Conservation (phyloP, 2,888 invertebrate genomes). For the Thereva unica region DNA sequence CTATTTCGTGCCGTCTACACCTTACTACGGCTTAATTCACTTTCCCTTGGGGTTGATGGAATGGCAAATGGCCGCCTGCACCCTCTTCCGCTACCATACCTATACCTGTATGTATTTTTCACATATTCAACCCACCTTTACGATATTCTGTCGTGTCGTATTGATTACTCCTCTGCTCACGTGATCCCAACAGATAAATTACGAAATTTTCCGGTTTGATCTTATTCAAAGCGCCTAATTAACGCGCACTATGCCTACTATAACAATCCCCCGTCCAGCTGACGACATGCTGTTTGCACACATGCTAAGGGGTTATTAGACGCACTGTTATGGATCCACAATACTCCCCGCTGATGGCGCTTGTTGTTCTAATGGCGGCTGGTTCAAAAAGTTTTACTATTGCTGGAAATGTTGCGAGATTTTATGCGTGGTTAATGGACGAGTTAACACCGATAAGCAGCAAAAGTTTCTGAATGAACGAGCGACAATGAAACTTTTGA, state of each 20-base stretch:
- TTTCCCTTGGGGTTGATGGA: background rate
- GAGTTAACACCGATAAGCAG: no score
- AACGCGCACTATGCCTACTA: no score
- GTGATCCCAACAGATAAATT: conserved; percentile 25
- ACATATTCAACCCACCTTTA: conserved; percentile 13
- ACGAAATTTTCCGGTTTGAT: conserved; percentile 27
- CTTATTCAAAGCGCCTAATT: conserved; percentile 1
- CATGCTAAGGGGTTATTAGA: conserved; percentile 8
- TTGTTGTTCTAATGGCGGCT: no score
- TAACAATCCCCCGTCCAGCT: no score
- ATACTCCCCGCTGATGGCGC: no score
- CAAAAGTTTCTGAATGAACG: no score
- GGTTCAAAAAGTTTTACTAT: no score
- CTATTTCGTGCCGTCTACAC: conserved; percentile 3
- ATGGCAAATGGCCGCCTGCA: background rate
- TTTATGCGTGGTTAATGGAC: no score
- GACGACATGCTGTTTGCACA: conserved; percentile 8
- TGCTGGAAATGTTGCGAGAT: no score
- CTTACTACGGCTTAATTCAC: background rate
- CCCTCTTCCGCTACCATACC: background rate
- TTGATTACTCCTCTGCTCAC: conserved; percentile 11
- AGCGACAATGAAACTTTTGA: no score
- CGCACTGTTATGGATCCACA: no score
- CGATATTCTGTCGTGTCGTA: conserved; percentile 8
- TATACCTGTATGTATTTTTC: background rate